phyloP scores from a whole-genome alignment of 2,797 vertebrate genomes.

The Cyclura pinguis region DNA sequence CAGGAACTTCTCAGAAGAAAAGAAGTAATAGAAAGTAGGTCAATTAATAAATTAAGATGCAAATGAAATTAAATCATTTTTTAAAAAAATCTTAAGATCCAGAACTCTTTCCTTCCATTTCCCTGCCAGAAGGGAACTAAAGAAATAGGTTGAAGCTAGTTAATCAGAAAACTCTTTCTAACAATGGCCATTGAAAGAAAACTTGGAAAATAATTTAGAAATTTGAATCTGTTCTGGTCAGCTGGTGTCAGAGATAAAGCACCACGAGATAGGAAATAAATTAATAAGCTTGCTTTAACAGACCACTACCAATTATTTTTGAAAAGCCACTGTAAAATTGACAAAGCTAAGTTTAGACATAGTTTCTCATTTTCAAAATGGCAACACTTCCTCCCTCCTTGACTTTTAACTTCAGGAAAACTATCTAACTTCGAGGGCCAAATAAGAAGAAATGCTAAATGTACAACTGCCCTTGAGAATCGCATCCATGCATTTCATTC shows the following conservation, averaged over 20 bases:
- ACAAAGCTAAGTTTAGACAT: slow-evolving; percentile 8
- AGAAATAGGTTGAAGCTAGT: slow-evolving; percentile 45
- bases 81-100: neutral
- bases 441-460: neutral
- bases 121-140: slow-evolving; percentile 30
- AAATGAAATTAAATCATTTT: slow-evolving; percentile 46
- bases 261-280: slow-evolving; percentile 20
- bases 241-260: slow-evolving; percentile 22
- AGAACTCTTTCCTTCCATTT: slow-evolving; percentile 38
- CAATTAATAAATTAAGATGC: slow-evolving; percentile 53
- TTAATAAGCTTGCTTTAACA: slow-evolving; percentile 14
- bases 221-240: slow-evolving; percentile 39
- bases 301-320: slow-evolving; percentile 33
- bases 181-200: slow-evolving; percentile 31
- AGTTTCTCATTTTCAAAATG: slow-evolving; percentile 18
- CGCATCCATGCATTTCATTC: neutral
- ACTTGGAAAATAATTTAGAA: slow-evolving; percentile 8
- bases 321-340: slow-evolving; percentile 13
- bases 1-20: slow-evolving; percentile 39
- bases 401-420: neutral
- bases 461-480: neutral
- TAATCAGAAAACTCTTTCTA: slow-evolving; percentile 38
- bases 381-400: neutral
- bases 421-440: neutral
- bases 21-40: slow-evolving; percentile 58